A percentile compares a stretch with the other conserved stretches of the same genome.
These are phyloP conservation scores for Synanthedon andrenaeformis DNA, from an alignment of 2,888 invertebrate genomes.

Conservation along the genomic window DNA sequence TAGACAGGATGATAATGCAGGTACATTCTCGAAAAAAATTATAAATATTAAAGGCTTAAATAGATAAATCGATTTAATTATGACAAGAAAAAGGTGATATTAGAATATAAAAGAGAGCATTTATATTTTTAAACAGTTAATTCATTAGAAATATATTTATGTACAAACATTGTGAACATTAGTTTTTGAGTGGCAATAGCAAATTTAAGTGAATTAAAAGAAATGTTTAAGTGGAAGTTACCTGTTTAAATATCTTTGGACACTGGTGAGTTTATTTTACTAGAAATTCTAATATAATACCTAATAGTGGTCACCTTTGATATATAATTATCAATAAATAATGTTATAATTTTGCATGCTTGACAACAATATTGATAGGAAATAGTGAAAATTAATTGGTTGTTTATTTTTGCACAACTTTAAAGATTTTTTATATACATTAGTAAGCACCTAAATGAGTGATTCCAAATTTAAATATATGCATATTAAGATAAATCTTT, in stretches of 20 bases:
- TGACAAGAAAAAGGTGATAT: slow-evolving; percentile 47
- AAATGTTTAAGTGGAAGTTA: slow-evolving; percentile 4
- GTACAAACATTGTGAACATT: background rate
- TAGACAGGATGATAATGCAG: slow-evolving; percentile 33
- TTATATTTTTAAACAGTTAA: slow-evolving; percentile 6
- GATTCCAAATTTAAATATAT: no score
- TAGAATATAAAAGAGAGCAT: slow-evolving; percentile 13
- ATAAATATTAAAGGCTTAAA: slow-evolving; percentile 29
- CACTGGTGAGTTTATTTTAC: slow-evolving; percentile 16
- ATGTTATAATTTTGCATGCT: no score
- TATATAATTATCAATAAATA: no score
- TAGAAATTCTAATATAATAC: background rate
- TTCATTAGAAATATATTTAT: slow-evolving; percentile 2
- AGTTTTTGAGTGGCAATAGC: background rate
- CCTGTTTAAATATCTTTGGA: slow-evolving; percentile 13
- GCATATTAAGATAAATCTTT: no score
- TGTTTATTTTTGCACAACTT: no score
- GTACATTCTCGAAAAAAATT: slow-evolving; percentile 20
- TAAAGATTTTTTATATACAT: no score
- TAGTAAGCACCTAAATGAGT: background rate
- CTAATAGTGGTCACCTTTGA: no score
- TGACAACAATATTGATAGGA: no score
- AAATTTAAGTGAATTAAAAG: background rate
- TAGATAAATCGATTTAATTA: slow-evolving; percentile 31
- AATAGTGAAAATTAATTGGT: no score